phyloP scores from a whole-genome alignment of 1,140 invertebrate species.

The Ditylenchus dipsaci region DNA sequence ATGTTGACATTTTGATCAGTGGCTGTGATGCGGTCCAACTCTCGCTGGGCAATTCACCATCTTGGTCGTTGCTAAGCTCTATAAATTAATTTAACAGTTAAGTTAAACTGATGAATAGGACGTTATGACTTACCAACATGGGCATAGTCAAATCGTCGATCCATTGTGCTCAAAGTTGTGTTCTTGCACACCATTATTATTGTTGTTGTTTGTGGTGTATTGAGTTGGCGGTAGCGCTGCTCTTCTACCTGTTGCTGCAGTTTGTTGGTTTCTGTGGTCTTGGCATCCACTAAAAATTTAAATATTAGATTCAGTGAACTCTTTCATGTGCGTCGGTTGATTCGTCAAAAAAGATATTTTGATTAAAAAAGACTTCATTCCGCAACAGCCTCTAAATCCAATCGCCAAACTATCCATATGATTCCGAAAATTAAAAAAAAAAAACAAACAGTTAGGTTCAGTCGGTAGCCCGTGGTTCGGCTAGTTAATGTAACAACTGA shows the following conservation, averaged over 20 bases:
- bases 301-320: too few relatives aligned
- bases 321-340: too few relatives aligned
- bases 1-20: constrained; percentile 58
- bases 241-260: constrained; percentile 76
- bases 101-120: constrained; percentile 9
- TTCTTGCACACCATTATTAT: constrained; percentile 12
- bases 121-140: constrained; percentile 41
- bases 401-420: too few relatives aligned
- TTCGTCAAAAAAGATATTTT: too few relatives aligned
- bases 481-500: too few relatives aligned
- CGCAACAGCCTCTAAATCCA: too few relatives aligned
- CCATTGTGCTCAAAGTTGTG: constrained; percentile 50
- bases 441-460: too few relatives aligned
- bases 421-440: too few relatives aligned
- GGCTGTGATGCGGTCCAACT: constrained; percentile 55
- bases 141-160: constrained; percentile 45
- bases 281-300: background rate
- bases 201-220: constrained; percentile 24
- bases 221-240: constrained; percentile 61
- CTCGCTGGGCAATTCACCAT: constrained; percentile 66
- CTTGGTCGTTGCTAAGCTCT: constrained; percentile 61
- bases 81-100: background rate
- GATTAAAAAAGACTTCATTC: too few relatives aligned
- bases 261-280: constrained; percentile 71
- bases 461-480: too few relatives aligned